A percentile compares a stretch with the other conserved stretches of the same genome.
These are phyloP conservation scores for Halcyon senegalensis DNA, from an alignment of 2,113 vertebrate species.

Conservation along the genomic window DNA sequence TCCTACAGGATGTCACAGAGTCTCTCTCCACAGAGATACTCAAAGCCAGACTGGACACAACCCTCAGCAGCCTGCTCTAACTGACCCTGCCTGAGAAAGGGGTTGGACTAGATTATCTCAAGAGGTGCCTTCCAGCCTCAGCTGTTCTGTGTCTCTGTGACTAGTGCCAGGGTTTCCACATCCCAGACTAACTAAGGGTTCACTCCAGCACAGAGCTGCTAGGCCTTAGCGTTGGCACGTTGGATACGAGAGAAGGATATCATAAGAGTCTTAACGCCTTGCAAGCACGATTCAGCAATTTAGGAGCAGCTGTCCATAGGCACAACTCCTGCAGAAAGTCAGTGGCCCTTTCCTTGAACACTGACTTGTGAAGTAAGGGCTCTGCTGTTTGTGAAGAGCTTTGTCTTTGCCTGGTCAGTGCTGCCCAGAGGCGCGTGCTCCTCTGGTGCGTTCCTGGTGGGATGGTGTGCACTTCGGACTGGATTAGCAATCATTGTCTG, in stretches of 20 bases:
- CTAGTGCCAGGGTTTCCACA: not conserved
- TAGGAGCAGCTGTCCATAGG: not conserved
- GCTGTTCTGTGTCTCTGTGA: not conserved
- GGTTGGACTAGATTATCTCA: not conserved
- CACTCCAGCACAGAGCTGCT: not conserved
- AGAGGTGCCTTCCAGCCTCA: not conserved
- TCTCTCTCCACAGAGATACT: not conserved
- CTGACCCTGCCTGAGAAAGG: not conserved
- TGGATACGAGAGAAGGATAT: not conserved
- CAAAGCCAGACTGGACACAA: not conserved
- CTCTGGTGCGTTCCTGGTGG: not conserved
- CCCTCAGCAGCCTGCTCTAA: not conserved
- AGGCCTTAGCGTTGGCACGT: not conserved
- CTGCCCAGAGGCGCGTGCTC: not conserved
- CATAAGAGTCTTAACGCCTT: not conserved
- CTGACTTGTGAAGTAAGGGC: not conserved
- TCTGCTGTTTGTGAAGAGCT: not conserved
- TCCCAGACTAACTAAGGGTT: not conserved
- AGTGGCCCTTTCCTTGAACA: not conserved
- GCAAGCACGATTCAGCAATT: not conserved
- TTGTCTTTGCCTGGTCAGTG: not conserved
- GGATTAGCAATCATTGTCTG: not conserved
- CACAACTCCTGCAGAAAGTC: not conserved
- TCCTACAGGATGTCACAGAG: not conserved
- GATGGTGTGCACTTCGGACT: not conserved